phyloP scores from a whole-genome alignment of 2,888 invertebrate species.

The Iphiclides podalirius region DNA sequence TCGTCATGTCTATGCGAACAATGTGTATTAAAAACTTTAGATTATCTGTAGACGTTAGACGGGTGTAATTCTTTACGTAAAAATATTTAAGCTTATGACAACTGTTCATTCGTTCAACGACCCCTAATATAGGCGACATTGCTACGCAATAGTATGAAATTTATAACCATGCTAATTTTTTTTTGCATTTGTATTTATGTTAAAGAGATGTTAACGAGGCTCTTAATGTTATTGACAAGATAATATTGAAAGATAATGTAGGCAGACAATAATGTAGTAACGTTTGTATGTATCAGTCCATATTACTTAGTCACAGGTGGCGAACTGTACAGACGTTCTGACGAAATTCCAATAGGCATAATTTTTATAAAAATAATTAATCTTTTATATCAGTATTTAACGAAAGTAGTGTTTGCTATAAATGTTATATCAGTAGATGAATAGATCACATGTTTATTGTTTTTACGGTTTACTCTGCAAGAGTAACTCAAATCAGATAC shows the following conservation, averaged over 20 bases:
- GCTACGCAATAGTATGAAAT: too few species aligned
- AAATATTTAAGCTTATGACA: too few species aligned
- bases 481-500: too few species aligned
- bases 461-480: too few species aligned
- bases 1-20: too few species aligned
- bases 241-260: slow-evolving; percentile 27
- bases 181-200: not conserved
- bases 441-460: too few species aligned
- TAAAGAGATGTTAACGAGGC: not conserved
- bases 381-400: not conserved
- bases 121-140: too few species aligned
- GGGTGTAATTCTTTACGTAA: too few species aligned
- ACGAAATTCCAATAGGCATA: not conserved
- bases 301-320: slow-evolving; percentile 8
- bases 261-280: slow-evolving; percentile 32
- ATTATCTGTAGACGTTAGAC: too few species aligned
- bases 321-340: slow-evolving; percentile 9
- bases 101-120: too few species aligned
- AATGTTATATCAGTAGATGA: not conserved
- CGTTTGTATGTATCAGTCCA: slow-evolving; percentile 20
- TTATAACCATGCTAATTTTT: too few species aligned
- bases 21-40: too few species aligned
- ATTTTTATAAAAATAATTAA: not conserved
- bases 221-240: slow-evolving; percentile 1
- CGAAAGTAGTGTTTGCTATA: not conserved